phyloP scores from a whole-genome alignment of 2,113 vertebrate species.

The Rhegmatorhina hoffmannsi region DNA sequence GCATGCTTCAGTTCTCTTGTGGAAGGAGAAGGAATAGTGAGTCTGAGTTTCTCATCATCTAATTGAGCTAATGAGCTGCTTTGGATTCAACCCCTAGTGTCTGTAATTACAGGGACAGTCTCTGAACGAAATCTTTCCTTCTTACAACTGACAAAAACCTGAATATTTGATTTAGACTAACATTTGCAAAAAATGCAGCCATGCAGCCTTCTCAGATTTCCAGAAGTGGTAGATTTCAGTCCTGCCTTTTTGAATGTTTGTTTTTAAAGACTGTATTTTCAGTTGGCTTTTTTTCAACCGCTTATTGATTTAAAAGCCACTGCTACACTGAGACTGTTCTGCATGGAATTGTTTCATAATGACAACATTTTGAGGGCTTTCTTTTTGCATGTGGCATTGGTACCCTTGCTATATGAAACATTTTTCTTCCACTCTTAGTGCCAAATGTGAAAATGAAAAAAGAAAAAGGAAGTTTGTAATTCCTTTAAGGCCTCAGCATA shows the following conservation, averaged over 20 bases:
- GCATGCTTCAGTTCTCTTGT: background rate
- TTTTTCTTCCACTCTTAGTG: background rate
- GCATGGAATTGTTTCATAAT: background rate
- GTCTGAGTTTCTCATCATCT: background rate
- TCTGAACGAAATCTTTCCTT: background rate
- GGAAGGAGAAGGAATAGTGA: background rate
- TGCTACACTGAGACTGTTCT: background rate
- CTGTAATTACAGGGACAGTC: background rate
- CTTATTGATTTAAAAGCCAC: background rate
- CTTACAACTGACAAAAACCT: background rate
- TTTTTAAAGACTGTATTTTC: background rate
- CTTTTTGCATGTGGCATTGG: background rate
- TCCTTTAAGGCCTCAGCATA: background rate
- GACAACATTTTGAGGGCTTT: background rate
- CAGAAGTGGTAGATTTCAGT: background rate
- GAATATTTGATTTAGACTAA: background rate
- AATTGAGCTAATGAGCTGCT: constrained; percentile 7
- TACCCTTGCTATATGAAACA: background rate
- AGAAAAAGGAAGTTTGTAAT: background rate
- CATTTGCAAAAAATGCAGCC: background rate
- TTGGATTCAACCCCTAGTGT: background rate
- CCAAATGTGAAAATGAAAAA: background rate
- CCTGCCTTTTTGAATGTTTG: background rate
- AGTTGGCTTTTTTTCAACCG: background rate
- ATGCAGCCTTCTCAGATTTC: background rate